Evolutionary conservation across 2,888 invertebrate genomes (phyloP).

Genomic region (Exephanes ischioxanthus): DNA sequence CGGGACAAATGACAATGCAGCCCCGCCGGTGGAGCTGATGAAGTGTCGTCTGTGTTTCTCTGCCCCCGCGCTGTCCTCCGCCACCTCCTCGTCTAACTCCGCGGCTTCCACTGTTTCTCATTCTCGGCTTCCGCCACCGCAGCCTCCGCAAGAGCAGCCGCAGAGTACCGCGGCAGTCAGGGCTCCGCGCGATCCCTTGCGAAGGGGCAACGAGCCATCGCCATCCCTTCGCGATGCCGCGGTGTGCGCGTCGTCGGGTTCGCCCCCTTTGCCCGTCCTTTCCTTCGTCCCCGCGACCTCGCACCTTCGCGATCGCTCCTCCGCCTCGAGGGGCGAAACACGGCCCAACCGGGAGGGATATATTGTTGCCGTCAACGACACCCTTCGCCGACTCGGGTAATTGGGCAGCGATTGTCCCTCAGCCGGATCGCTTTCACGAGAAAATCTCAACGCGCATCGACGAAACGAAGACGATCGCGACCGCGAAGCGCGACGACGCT

Average conservation of each 20-base stretch:
- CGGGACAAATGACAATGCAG: slow-evolving; percentile 82
- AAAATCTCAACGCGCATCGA: slow-evolving; percentile 15
- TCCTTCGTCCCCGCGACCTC: slow-evolving; percentile 74
- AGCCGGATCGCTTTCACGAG: slow-evolving; percentile 48
- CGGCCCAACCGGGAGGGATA: slow-evolving; percentile 66
- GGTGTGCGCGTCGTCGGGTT: background rate
- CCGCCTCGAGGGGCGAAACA: slow-evolving; percentile 53
- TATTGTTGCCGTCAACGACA: slow-evolving; percentile 80
- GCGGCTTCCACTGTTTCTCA: slow-evolving; percentile 51
- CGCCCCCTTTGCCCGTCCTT: slow-evolving; percentile 44
- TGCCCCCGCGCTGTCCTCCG: slow-evolving; percentile 62
- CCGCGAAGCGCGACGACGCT: background rate
- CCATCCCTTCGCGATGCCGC: slow-evolving; percentile 11
- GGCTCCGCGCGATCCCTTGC: slow-evolving; percentile 28
- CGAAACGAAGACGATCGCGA: slow-evolving; percentile 1
- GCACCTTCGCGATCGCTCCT: slow-evolving; percentile 65
- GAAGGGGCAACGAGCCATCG: slow-evolving; percentile 30
- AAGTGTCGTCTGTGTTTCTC: slow-evolving; percentile 80
- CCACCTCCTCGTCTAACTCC: slow-evolving; percentile 13
- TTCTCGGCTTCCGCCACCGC: slow-evolving; percentile 30
- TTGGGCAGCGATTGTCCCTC: slow-evolving; percentile 81
- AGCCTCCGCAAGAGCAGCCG: slow-evolving; percentile 4
- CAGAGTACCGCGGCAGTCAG: background rate
- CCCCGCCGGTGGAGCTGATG: slow-evolving; percentile 80
- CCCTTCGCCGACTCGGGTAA: slow-evolving; percentile 78